A percentile compares a stretch with the other conserved stretches of the same genome.
These are phyloP conservation scores for Urosaurus nigricauda DNA, from an alignment of 2,797 vertebrate genomes.

Conservation along the genomic window DNA sequence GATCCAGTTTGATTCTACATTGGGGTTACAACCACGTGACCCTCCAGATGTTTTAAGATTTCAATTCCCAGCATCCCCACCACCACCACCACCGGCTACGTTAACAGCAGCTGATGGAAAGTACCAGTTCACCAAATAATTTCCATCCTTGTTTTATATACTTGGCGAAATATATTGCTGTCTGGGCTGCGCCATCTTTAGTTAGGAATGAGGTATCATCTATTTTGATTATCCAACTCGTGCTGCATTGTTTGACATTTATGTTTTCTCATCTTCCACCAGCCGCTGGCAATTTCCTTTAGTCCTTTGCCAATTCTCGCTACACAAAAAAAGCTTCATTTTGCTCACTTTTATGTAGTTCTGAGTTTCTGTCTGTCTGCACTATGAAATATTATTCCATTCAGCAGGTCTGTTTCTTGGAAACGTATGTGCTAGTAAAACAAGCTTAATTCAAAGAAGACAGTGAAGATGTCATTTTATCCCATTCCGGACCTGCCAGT, in stretches of 20 bases:
- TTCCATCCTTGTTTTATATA: too few species aligned
- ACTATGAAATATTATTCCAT: conserved; percentile 36
- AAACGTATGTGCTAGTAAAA: conserved; percentile 34
- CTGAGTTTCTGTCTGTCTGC: conserved; percentile 6
- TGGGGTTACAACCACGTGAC: too few species aligned
- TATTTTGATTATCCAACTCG: conserved; percentile 9
- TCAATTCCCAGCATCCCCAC: neutral
- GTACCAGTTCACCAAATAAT: too few species aligned
- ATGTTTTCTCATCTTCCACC: conserved; percentile 18
- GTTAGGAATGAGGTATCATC: neutral
- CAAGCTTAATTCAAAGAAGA: conserved; percentile 47
- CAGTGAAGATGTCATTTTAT: conserved; percentile 32
- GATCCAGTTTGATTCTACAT: neutral
- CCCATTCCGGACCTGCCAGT: conserved; percentile 34
- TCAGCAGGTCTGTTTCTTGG: conserved; percentile 40
- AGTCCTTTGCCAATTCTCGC: conserved; percentile 21
- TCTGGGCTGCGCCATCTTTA: neutral
- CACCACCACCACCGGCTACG: too few species aligned
- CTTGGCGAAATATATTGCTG: neutral
- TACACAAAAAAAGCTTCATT: conserved; percentile 25
- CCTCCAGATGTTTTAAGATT: neutral
- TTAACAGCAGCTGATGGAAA: too few species aligned
- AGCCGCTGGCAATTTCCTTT: conserved; percentile 26
- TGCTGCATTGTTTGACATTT: conserved; percentile 7
- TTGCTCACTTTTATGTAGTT: conserved; percentile 18